These are phyloP conservation scores for Sylvia atricapilla DNA, from an alignment of 2,113 vertebrate genomes.

Conservation along the genomic window DNA sequence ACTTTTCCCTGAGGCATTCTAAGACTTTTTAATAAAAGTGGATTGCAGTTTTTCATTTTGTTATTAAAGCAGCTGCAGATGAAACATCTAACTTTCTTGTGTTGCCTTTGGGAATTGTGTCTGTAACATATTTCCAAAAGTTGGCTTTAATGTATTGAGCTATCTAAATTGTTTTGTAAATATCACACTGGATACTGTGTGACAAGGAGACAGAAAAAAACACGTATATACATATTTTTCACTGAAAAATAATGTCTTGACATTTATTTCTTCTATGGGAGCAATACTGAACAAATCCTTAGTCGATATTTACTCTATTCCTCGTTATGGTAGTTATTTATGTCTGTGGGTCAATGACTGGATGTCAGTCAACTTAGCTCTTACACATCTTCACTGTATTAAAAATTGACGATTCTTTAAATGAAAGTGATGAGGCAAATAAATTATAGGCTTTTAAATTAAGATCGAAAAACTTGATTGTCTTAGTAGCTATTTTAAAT, in stretches of 20 bases:
- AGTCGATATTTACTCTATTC: not conserved
- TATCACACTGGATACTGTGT: not conserved
- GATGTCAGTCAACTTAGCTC: not conserved
- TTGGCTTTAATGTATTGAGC: conserved; percentile 39
- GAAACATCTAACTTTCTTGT: conserved; percentile 47
- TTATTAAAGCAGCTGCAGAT: conserved; percentile 53
- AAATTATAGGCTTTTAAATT: not conserved
- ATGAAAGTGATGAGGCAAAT: not conserved
- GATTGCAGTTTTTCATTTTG: conserved; percentile 62
- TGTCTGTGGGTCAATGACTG: not conserved
- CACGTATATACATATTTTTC: not conserved
- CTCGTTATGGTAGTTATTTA: not conserved
- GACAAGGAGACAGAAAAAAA: not conserved
- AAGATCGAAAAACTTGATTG: not conserved
- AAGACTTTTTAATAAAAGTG: conserved; percentile 58
- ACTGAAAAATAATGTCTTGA: not conserved
- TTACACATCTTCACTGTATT: not conserved
- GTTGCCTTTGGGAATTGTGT: conserved; percentile 46
- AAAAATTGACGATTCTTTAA: not conserved
- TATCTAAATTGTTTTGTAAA: conserved; percentile 51
- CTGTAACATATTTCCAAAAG: conserved; percentile 9
- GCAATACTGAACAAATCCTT: not conserved
- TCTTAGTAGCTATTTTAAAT: not conserved
- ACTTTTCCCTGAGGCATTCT: conserved; percentile 55
- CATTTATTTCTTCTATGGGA: not conserved